Base-by-base conservation (phyloP, 2,797 vertebrate genomes). In the Alcedo quadribrachys region DNA sequence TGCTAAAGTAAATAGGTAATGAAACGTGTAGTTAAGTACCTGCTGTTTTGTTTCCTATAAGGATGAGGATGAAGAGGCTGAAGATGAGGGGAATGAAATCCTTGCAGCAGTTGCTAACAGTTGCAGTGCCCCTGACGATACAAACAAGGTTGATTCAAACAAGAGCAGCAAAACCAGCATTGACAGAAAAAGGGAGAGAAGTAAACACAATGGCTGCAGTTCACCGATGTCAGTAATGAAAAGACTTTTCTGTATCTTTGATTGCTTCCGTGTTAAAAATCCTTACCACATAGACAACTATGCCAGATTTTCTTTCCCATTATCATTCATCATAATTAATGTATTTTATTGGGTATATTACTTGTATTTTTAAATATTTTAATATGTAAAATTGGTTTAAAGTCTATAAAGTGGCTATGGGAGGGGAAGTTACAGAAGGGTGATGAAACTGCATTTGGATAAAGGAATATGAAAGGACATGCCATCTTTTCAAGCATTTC, bases 281-380 rank as follows among this genome's bases (percentile, higher is more conserved):
- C 98, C 98, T n/a, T 98, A 99, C 93, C 98, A 99, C 97, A 99
- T 99, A 97, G 99, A 99, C 97, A 98, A 98, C 97, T 99, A 99
- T 27, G 99, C 98, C 73, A 98, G 98, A 77, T 97, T 98, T 96
- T 98, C 98, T 88, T 99, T 99, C 93, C 98, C 98, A 0, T 96
- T 99, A 61, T 99, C 98, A 18, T 99, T 99, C 81, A 98, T 99
- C 88, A 95, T 98, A 46, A 98, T 99, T 81, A 99, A 99, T 96
- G 97, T 99, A 58, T 97, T 99, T 95, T 99, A 99, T 94, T 99
- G 98, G 98, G 98, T 98, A 57, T 99, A 98, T 96, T 99, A 99
- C 94, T 97, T 99, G 94, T 99, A 98, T 97, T 98, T 99, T 81
- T 99, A 98, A 98, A 79, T 82, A 77, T 66, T 86, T 87, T 76